phyloP scores from a whole-genome alignment of 2,888 invertebrate genomes.

The Imbricaverruca yamaguchii region DNA sequence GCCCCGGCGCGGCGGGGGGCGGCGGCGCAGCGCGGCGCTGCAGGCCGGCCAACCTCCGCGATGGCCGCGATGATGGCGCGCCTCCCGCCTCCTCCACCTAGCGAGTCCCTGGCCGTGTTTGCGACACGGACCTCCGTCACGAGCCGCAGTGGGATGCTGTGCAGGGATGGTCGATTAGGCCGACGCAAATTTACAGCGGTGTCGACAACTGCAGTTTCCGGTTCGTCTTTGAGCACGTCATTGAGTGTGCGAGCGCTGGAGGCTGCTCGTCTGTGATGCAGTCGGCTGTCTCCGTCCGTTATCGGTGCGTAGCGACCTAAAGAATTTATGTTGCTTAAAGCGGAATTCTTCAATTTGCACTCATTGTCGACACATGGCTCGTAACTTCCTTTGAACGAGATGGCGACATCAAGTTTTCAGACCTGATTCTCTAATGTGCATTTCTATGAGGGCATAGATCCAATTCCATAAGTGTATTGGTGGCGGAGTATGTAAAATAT shows the following conservation, averaged over 20 bases:
- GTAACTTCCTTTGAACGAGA: background rate
- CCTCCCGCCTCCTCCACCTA: background rate
- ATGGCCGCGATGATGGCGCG: background rate
- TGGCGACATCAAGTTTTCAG: constrained; percentile 11
- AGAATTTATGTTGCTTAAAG: background rate
- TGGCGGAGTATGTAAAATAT: constrained; percentile 16
- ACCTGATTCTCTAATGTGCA: constrained; percentile 1
- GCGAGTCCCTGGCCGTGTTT: background rate
- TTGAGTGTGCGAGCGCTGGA: too few relatives aligned
- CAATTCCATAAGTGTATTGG: constrained; percentile 13
- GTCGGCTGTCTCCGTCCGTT: too few relatives aligned
- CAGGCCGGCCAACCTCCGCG: background rate
- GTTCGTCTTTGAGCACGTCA: too few relatives aligned
- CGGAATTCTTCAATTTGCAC: background rate
- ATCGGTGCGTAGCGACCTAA: background rate
- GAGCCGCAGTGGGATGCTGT: background rate
- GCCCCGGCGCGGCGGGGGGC: background rate
- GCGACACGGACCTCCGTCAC: background rate
- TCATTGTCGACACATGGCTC: background rate
- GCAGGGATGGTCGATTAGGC: background rate
- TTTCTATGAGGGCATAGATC: background rate
- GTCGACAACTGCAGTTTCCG: too few relatives aligned
- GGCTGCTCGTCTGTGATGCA: too few relatives aligned
- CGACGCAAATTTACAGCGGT: too few relatives aligned
- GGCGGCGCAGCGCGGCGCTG: background rate